Percentiles rank a stretch among this genome's conserved stretches.
phyloP scores from a whole-genome alignment of 2,113 vertebrate genomes.

The Pterocles gutturalis region DNA sequence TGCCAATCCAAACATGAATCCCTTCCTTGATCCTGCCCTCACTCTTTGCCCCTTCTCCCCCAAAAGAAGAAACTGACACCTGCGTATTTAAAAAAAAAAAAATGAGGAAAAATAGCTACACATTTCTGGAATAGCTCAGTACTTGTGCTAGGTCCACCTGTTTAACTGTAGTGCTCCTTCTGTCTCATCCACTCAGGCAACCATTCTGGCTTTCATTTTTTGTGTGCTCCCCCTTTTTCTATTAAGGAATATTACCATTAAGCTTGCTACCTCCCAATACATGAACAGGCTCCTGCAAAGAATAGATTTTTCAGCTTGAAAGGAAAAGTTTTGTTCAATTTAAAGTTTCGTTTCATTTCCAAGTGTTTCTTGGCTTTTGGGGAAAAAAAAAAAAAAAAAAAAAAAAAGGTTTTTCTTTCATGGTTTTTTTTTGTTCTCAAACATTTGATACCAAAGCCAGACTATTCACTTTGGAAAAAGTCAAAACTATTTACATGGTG shows the following conservation, averaged over 20 bases:
- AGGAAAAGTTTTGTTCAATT: constrained; percentile 20
- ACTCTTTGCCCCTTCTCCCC: neutral
- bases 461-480: neutral
- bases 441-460: neutral
- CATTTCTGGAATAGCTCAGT: neutral
- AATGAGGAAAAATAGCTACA: neutral
- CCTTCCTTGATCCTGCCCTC: neutral
- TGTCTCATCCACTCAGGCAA: constrained; percentile 1
- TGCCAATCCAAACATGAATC: neutral
- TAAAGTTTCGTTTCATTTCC: constrained; percentile 22
- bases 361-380: neutral
- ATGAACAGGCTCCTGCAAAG: neutral
- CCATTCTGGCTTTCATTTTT: neutral
- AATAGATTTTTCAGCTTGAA: constrained; percentile 52
- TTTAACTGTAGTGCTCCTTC: neutral
- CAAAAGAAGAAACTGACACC: neutral
- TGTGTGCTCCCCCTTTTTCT: neutral
- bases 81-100: neutral
- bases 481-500: neutral
- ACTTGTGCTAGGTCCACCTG: neutral
- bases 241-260: neutral
- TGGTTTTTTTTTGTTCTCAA: neutral
- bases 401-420: no score
- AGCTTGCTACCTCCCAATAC: neutral
- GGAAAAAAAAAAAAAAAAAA: neutral